A percentile compares a stretch with the other conserved stretches of the same genome.
phyloP scores from a whole-genome alignment of 64 coral and sea anemone species.

The Pocillopora verrucosa region DNA sequence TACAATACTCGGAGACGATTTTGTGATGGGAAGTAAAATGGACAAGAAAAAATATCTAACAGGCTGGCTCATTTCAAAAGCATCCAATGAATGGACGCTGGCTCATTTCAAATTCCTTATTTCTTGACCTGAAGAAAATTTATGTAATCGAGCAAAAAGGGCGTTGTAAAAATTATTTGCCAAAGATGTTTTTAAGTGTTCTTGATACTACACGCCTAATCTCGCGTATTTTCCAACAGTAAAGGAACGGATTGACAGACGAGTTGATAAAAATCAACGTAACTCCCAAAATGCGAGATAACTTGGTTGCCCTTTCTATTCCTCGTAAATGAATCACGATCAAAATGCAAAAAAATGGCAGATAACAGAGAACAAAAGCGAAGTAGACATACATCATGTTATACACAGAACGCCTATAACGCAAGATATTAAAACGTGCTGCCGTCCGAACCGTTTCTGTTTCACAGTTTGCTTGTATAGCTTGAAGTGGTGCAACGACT shows the following conservation, averaged over 20 bases:
- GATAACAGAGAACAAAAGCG: not conserved
- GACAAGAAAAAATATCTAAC: no score
- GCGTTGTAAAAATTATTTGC: not conserved
- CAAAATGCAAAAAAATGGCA: not conserved
- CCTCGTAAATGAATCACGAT: not conserved
- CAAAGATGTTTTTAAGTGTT: not conserved
- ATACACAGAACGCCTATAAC: not conserved
- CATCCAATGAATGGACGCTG: no score
- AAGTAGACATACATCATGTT: slow-evolving; percentile 8
- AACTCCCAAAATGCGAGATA: not conserved
- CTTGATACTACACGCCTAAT: not conserved
- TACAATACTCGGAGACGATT: no score
- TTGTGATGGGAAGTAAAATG: no score
- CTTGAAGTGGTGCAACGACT: not conserved
- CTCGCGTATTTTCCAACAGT: slow-evolving; percentile 29
- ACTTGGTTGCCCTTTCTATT: not conserved
- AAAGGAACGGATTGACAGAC: slow-evolving; percentile 16
- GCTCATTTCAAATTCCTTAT: no score
- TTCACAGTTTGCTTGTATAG: not conserved
- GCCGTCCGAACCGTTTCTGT: not conserved
- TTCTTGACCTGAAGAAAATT: no score
- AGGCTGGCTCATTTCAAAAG: no score
- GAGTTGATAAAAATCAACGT: slow-evolving; percentile 19
- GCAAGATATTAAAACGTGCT: not conserved
- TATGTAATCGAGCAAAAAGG: no score